phyloP scores from a whole-genome alignment of 2,888 invertebrate species.

The Linnaemya vulpina region DNA sequence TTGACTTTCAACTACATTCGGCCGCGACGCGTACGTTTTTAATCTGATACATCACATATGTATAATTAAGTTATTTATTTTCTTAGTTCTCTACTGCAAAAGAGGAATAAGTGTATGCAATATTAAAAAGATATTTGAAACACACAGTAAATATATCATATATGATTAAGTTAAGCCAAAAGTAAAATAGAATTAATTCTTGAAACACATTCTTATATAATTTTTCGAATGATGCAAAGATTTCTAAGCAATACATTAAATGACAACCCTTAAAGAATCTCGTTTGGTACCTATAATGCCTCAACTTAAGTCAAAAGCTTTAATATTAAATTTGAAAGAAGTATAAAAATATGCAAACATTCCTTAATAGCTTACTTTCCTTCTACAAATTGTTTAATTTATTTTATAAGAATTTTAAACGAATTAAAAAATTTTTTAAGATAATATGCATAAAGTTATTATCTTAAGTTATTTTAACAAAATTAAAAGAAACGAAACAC shows the following conservation, averaged over 20 bases:
- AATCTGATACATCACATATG: conserved; percentile 31
- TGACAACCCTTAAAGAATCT: conserved; percentile 20
- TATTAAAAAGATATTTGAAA: conserved; percentile 59
- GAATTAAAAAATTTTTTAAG: too few relatives aligned
- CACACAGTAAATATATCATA: neutral
- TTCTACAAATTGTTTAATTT: neutral
- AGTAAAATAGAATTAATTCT: conserved; percentile 5
- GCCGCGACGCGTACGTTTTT: conserved; percentile 43
- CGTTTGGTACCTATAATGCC: neutral
- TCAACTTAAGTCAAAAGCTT: conserved; percentile 30
- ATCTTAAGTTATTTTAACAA: too few relatives aligned
- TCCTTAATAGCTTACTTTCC: neutral
- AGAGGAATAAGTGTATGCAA: conserved; percentile 45
- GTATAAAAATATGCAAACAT: conserved; percentile 1
- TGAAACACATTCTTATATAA: conserved; percentile 8
- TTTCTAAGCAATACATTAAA: conserved; percentile 44
- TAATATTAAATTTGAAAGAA: neutral
- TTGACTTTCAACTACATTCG: conserved; percentile 52
- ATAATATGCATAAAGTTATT: too few relatives aligned
- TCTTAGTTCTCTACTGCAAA: neutral
- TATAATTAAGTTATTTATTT: conserved; percentile 21
- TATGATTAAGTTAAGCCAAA: conserved; percentile 44
- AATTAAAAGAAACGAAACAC: too few relatives aligned
- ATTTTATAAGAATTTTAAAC: too few relatives aligned
- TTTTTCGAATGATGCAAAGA: conserved; percentile 8